Evolutionary conservation across 2,888 invertebrate species (phyloP), one percentile per base, ranked within the genome.

Genomic region (Rhingia rostrata): DNA sequence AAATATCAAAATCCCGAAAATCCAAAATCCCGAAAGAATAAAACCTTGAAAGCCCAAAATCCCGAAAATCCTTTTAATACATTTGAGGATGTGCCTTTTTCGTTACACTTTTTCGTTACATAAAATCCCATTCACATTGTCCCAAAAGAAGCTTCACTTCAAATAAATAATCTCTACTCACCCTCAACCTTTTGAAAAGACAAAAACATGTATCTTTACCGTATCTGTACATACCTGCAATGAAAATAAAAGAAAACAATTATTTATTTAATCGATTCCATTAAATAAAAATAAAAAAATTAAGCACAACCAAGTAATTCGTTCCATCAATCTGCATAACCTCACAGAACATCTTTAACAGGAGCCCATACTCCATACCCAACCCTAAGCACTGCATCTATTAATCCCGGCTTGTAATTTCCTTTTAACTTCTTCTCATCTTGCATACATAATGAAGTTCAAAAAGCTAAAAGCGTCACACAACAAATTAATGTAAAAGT

Each of bases 401-500:
- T 82, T 82, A 82, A 82, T 82, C 72, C 61, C 66, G 61, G 61
- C 66, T 82, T 82, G 78, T 82, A 82, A 82, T 82, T 82, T 82
- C 82, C 82, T 78, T 78, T 77, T 75, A 30, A 58, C 75, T 81
- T 75, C 75, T 22, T 81, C 75, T 63, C 80, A 81, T 81, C 63
- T 81, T 69, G 81, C 81, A 81, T 81, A 66, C 70, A 53, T 81
- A 81, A 75, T 75, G 64, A 81, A 81, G 81, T 81, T 81, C 70
- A 81, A 75, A 81, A 70, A 75, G 75, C 70, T 70, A 64, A 81
- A 81, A 70, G 81, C 81, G 61, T 81, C 75, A 75, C 81, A 70
- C 81, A 81, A 81, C 81, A 81, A 81, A 81, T 81, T 81, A 75
- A 81, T 81, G 81, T 81, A 75, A 81, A 64, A 81, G 69, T 75